phyloP scores from a whole-genome alignment of 2,888 invertebrate species.

The Rhorus exstirpatorius region DNA sequence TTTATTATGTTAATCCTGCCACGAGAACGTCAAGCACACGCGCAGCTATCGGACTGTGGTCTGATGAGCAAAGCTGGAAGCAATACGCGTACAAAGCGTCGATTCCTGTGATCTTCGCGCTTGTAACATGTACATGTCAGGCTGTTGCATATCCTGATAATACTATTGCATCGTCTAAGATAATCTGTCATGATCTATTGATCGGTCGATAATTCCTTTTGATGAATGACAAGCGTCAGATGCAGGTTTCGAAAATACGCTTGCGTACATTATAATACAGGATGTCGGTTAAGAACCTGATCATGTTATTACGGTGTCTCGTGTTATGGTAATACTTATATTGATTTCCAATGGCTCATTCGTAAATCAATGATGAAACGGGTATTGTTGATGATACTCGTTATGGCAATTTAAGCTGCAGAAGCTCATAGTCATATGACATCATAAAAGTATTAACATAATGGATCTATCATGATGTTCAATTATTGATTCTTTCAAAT shows the following conservation, averaged over 20 bases:
- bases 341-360: background rate
- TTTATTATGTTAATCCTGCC: slow-evolving; percentile 1
- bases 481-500: background rate
- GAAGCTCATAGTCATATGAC: background rate
- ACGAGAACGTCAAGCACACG: slow-evolving; percentile 30
- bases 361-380: background rate
- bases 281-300: background rate
- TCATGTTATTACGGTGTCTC: background rate
- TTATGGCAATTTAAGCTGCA: no score
- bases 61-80: slow-evolving; percentile 26
- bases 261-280: background rate
- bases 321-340: background rate
- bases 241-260: background rate
- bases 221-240: background rate
- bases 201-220: slow-evolving; percentile 1
- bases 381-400: no score
- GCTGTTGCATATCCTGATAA: background rate
- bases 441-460: background rate
- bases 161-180: slow-evolving; percentile 21
- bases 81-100: slow-evolving; percentile 24
- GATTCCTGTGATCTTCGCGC: slow-evolving; percentile 25
- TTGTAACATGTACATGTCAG: slow-evolving; percentile 19
- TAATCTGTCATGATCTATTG: slow-evolving; percentile 12
- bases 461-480: background rate
- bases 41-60: background rate